Conservation (phyloP, 2,797 vertebrate species). For the Pteronotus mesoamericanus region DNA sequence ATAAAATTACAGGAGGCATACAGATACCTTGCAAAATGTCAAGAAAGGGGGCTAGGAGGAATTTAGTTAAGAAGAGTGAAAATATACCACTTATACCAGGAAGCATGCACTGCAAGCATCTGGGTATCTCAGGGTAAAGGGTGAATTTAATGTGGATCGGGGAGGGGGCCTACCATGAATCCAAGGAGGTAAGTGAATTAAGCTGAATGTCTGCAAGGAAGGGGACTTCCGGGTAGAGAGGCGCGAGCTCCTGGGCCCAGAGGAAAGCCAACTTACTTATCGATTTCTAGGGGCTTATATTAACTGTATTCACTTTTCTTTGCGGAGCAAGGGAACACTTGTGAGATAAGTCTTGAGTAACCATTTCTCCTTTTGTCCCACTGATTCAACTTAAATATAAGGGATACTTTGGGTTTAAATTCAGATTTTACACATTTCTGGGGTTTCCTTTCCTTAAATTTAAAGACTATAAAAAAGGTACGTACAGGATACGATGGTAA, state of each 20-base stretch:
- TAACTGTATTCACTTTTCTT: background rate
- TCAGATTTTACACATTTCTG: slow-evolving; percentile 21
- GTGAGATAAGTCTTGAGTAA: background rate
- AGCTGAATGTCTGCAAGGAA: background rate
- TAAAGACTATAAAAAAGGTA: background rate
- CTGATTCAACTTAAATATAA: background rate
- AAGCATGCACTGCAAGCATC: background rate
- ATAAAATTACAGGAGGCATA: slow-evolving; percentile 48
- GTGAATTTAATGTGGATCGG: background rate
- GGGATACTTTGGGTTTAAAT: background rate
- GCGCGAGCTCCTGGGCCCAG: background rate
- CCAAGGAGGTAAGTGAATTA: background rate
- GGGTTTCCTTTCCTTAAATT: background rate
- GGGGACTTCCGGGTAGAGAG: background rate
- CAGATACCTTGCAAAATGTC: slow-evolving; percentile 66
- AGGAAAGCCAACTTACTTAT: background rate
- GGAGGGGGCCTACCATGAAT: background rate
- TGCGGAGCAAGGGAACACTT: background rate
- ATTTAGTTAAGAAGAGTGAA: slow-evolving; percentile 52
- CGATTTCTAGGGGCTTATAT: background rate
- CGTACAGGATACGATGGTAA: background rate
- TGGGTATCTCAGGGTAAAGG: background rate
- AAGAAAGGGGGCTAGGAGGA: slow-evolving; percentile 10
- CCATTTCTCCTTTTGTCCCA: background rate
- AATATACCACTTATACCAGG: background rate